These are phyloP conservation scores for Desmophyllum pertusum DNA, from an alignment of 92 coral and sea anemone genomes.

Conservation along the genomic window DNA sequence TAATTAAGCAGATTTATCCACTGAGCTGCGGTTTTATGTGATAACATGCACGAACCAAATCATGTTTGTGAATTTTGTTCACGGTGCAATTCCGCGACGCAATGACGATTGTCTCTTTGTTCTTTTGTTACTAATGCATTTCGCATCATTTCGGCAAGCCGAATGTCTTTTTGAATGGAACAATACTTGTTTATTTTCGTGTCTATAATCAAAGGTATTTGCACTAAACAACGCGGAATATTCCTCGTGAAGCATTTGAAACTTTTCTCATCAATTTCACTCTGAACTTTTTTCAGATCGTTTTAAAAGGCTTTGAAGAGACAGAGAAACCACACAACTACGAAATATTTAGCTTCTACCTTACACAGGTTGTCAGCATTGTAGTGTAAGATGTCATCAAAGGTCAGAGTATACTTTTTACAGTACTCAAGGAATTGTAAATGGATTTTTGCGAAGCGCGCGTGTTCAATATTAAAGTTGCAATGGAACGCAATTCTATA, in stretches of 20 bases:
- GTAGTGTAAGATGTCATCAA: neutral
- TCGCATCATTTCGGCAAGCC: neutral
- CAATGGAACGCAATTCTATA: neutral
- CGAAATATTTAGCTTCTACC: neutral
- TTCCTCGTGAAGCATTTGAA: too few species aligned
- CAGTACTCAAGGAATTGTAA: slow-evolving; percentile 17
- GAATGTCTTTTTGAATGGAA: neutral
- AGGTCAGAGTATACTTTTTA: slow-evolving; percentile 17
- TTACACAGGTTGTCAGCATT: neutral
- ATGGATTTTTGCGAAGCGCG: neutral
- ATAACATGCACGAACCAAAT: neutral
- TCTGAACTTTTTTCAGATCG: neutral
- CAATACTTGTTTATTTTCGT: slow-evolving; percentile 5
- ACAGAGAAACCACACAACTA: neutral
- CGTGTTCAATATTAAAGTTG: neutral
- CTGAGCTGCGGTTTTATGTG: neutral
- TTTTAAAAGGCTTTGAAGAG: neutral
- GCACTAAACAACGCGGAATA: neutral
- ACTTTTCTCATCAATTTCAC: neutral
- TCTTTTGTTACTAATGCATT: neutral
- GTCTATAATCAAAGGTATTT: slow-evolving; percentile 14
- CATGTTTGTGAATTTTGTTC: neutral
- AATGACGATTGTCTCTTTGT: neutral
- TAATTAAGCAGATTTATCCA: neutral
- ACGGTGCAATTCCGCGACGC: neutral